A percentile compares a stretch with the other conserved stretches of the same genome.
Conservation (phyloP, 2,113 vertebrate species). For the Etheostoma cragini region DNA sequence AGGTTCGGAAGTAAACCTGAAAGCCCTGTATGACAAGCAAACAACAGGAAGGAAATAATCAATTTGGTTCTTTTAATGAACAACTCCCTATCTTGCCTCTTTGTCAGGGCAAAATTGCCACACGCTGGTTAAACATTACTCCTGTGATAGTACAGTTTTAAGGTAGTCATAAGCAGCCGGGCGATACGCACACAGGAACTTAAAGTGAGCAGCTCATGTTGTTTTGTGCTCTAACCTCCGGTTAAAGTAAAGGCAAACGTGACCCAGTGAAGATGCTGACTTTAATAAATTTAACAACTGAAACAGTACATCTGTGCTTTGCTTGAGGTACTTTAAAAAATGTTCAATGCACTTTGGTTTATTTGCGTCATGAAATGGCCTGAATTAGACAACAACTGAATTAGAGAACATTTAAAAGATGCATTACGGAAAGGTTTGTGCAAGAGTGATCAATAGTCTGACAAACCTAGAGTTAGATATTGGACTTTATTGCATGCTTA, state of each 20-base stretch:
- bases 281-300: neutral
- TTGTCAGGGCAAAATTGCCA: slow-evolving; percentile 87
- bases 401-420: slow-evolving; percentile 39
- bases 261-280: slow-evolving; percentile 2
- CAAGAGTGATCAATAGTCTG: slow-evolving; percentile 34
- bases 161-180: slow-evolving; percentile 62
- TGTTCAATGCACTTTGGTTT: slow-evolving; percentile 30
- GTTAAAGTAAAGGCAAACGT: slow-evolving; percentile 23
- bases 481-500: slow-evolving; percentile 29
- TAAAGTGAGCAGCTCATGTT: neutral
- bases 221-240: slow-evolving; percentile 47
- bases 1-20: slow-evolving; percentile 89
- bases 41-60: slow-evolving; percentile 97
- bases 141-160: slow-evolving; percentile 50
- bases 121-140: slow-evolving; percentile 90
- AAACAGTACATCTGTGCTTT: neutral
- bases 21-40: slow-evolving; percentile 87
- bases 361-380: slow-evolving; percentile 16
- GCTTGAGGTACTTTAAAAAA: neutral
- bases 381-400: neutral
- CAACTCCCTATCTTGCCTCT: slow-evolving; percentile 86
- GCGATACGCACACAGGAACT: slow-evolving; percentile 66
- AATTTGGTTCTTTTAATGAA: slow-evolving; percentile 92
- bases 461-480: slow-evolving; percentile 27
- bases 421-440: slow-evolving; percentile 47